Conservation (phyloP, 2,113 vertebrate genomes). For the Hymenochirus boettgeri region DNA sequence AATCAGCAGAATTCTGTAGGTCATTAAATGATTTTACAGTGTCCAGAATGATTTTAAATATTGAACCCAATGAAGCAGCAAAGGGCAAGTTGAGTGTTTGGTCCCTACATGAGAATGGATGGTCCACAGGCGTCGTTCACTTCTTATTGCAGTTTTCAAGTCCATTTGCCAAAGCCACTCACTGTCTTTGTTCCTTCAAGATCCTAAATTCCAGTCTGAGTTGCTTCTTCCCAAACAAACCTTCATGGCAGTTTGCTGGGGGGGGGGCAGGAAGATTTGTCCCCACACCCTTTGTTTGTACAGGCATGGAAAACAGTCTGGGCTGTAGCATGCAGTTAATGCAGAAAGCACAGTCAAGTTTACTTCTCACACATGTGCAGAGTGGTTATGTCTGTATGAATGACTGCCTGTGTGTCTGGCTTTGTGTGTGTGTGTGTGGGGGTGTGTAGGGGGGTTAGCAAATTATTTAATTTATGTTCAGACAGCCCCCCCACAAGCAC, state of each 20-base stretch:
- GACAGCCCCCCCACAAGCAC: conserved; percentile 1
- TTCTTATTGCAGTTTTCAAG: conserved; percentile 37
- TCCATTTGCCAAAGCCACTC: conserved; percentile 45
- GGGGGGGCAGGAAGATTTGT: conserved; percentile 6
- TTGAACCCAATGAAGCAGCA: too few relatives aligned
- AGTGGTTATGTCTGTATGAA: conserved; percentile 1
- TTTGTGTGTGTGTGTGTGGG: neutral
- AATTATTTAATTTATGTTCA: neutral
- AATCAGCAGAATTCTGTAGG: too few relatives aligned
- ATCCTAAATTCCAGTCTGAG: conserved; percentile 36
- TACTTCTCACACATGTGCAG: conserved; percentile 39
- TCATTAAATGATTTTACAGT: too few relatives aligned
- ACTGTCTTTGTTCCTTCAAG: conserved; percentile 39
- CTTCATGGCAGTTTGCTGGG: conserved; percentile 1
- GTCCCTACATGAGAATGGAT: too few relatives aligned
- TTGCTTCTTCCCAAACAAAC: conserved; percentile 30
- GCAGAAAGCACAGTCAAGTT: conserved; percentile 44
- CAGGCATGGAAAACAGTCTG: neutral
- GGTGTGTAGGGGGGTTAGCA: neutral
- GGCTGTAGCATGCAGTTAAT: neutral
- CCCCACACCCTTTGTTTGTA: neutral
- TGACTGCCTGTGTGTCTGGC: neutral
- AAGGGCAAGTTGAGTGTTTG: too few relatives aligned
- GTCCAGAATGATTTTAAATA: too few relatives aligned
- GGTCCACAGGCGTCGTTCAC: conserved; percentile 36